Base-by-base conservation (phyloP, 1,140 invertebrate species). In the Cherax destructor region DNA sequence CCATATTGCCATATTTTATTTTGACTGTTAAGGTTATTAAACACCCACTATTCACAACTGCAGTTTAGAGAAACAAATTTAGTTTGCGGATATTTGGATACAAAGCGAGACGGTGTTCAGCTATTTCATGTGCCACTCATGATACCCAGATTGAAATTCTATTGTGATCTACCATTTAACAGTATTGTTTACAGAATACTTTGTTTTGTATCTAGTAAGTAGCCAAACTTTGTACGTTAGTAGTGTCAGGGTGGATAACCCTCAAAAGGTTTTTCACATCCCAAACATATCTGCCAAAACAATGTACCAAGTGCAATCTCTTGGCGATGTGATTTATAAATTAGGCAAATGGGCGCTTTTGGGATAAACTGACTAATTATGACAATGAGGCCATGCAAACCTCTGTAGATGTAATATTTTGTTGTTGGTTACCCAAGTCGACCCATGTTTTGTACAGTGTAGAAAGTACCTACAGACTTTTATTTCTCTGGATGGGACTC, bases 1-100 rank as follows among this genome's bases (percentile, higher is more conserved):
- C 74, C 81, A 91, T 85, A 91, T 91, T 91, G 89, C 89, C 89
- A 91, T 91, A 91, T 91, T 91, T 91, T 86, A 91, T 91, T 91
- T 91, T 86, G 83, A 91, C 78, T 65, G 84, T 65, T 91, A 85
- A 79, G 77, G 83, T 79, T 91, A 85, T 85, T 69, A 79, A 85
- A 74, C 61, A 61, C 69, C 61, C 49, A 49, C 50, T 89, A 56
- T 89, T 79, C 69, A 89, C 61, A 89, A 69, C 47, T 89, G 77
- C 50, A 76, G 79, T 79, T 81, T 76, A 72, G 50, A 83, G 80
- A 41, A 41, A 74, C 65, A 72, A 74, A 89, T 77, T 72, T 52
- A 83, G 61, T 56, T 69, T n/a, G 61, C 21, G 81, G 59, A 72
- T 81, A 89, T 89, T 85, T 91, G 89, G 81, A 91, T 91, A 91